phyloP scores from a whole-genome alignment of 2,888 invertebrate genomes.

The Scrobipalpa atriplicella region DNA sequence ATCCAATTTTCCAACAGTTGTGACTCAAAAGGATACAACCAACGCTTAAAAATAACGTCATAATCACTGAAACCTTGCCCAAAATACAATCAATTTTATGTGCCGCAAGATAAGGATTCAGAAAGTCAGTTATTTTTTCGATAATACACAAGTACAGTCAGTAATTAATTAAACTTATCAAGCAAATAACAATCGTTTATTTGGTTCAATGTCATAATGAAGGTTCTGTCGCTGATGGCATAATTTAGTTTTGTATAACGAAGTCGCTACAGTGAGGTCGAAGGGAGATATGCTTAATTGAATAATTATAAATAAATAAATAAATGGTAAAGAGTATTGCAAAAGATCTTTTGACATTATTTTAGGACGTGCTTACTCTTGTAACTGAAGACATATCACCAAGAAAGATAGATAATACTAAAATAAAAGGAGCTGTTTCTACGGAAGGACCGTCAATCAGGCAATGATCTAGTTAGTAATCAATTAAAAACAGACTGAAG shows the following conservation, averaged over 20 bases:
- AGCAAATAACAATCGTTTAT: constrained; percentile 1
- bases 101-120: no score
- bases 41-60: no score
- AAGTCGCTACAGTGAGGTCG: not conserved
- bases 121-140: not conserved
- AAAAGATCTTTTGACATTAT: not conserved
- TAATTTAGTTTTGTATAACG: not conserved
- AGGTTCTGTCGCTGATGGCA: not conserved
- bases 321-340: not conserved
- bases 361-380: no score
- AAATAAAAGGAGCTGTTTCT: no score
- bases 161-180: constrained; percentile 8
- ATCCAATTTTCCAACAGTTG: no score
- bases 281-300: not conserved
- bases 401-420: no score
- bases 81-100: no score
- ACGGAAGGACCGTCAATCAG: no score
- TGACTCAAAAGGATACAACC: no score
- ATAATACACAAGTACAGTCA: not conserved
- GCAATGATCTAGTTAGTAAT: no score
- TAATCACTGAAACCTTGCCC: no score
- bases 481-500: not conserved
- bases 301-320: not conserved
- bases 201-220: not conserved
- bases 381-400: no score